These are phyloP conservation scores for Trichonephila clavata DNA, from an alignment of 1,140 invertebrate genomes.

Conservation along the genomic window DNA sequence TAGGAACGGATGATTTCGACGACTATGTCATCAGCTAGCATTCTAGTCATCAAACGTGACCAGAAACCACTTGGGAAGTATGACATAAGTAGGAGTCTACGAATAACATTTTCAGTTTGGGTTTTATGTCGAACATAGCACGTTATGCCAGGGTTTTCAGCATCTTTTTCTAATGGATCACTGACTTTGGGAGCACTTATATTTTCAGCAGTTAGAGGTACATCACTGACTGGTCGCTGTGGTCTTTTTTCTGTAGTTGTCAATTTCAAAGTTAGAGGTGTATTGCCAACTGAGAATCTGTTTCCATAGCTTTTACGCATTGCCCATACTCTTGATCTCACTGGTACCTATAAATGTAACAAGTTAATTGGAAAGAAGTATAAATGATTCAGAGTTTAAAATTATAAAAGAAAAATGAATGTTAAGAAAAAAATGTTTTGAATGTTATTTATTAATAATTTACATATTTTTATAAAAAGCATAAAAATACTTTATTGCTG, in stretches of 20 bases:
- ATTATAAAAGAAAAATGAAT: no score
- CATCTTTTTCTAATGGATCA: conserved; percentile 71
- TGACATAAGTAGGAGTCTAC: conserved; percentile 91
- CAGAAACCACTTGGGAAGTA: conserved; percentile 99
- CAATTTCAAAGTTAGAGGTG: conserved; percentile 64
- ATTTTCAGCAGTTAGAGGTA: conserved; percentile 62
- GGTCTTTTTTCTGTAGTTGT: conserved; percentile 68
- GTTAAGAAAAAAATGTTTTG: no score
- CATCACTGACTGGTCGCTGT: conserved; percentile 62
- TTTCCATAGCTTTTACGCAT: conserved; percentile 82
- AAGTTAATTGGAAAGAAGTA: no score
- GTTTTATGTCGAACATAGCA: conserved; percentile 73
- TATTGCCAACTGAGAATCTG: conserved; percentile 65
- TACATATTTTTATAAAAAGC: no score
- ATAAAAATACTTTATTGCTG: no score
- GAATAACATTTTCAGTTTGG: conserved; percentile 62
- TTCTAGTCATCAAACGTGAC: conserved; percentile 94
- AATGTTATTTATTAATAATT: no score
- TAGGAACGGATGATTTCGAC: conserved; percentile 89
- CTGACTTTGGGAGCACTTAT: conserved; percentile 64
- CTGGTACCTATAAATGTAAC: conserved; percentile 83
- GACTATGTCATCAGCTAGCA: conserved; percentile 93
- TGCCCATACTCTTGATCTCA: conserved; percentile 87
- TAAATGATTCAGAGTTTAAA: no score
- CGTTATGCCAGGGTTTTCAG: conserved; percentile 47